Percentiles rank a stretch among this genome's conserved stretches.
Conservation (phyloP, 1,140 invertebrate species). For the Diabrotica undecimpunctata region DNA sequence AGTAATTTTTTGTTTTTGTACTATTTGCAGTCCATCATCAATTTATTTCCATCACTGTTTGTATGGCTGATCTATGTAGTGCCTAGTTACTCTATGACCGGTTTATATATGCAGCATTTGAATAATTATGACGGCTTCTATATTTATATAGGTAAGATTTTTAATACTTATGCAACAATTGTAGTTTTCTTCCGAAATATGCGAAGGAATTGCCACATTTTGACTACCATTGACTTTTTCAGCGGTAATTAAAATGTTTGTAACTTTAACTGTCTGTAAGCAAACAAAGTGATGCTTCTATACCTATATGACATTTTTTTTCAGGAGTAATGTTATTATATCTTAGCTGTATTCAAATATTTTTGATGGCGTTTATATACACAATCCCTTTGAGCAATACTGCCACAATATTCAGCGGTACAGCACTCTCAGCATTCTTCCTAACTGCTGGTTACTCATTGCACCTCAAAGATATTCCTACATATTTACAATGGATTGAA, state of each 20-base stretch:
- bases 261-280: too few relatives aligned
- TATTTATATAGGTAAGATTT: slow-evolving; percentile 70
- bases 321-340: slow-evolving; percentile 76
- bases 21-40: slow-evolving; percentile 56
- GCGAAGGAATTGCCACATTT: too few relatives aligned
- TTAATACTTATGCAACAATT: neutral
- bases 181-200: too few relatives aligned
- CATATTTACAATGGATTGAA: slow-evolving; percentile 62
- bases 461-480: slow-evolving; percentile 67
- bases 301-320: slow-evolving; percentile 18
- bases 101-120: slow-evolving; percentile 64
- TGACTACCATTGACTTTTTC: too few relatives aligned
- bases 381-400: slow-evolving; percentile 58
- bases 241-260: too few relatives aligned
- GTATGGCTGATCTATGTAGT: slow-evolving; percentile 79
- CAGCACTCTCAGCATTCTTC: slow-evolving; percentile 61
- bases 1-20: neutral
- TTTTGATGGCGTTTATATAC: slow-evolving; percentile 67
- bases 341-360: slow-evolving; percentile 65
- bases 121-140: slow-evolving; percentile 66
- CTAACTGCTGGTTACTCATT: slow-evolving; percentile 68
- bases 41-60: slow-evolving; percentile 59
- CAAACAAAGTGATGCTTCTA: too few relatives aligned
- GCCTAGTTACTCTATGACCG: slow-evolving; percentile 86
- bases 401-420: slow-evolving; percentile 56